phyloP scores from a whole-genome alignment of 92 coral and sea anemone species.

The Porites evermanni region DNA sequence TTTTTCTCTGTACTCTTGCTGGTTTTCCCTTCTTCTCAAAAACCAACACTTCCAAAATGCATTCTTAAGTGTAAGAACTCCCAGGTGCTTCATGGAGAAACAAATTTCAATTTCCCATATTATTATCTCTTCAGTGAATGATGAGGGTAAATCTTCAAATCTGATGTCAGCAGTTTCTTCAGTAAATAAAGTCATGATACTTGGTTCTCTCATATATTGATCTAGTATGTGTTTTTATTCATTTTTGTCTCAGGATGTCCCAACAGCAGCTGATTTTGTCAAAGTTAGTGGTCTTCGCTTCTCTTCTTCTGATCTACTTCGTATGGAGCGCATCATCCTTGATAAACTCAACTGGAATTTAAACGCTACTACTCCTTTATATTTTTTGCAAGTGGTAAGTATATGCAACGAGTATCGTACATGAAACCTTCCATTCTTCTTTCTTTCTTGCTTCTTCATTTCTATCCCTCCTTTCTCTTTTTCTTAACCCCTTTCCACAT shows the following conservation, averaged over 20 bases:
- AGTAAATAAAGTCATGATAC: neutral
- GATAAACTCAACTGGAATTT: conserved; percentile 96
- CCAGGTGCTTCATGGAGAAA: no score
- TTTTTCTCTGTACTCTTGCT: no score
- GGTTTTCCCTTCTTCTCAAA: no score
- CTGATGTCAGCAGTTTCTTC: neutral
- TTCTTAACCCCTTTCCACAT: neutral
- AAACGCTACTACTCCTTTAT: conserved; percentile 85
- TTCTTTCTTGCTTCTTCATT: no score
- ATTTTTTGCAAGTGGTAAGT: conserved; percentile 96
- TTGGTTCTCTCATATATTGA: neutral
- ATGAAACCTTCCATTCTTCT: no score
- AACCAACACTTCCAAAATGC: no score
- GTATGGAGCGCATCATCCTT: conserved; percentile 98
- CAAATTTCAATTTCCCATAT: no score
- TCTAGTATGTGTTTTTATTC: neutral
- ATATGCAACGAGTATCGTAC: neutral
- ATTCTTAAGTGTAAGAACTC: no score
- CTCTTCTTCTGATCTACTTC: conserved; percentile 95
- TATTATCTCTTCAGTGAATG: neutral
- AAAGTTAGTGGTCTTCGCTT: conserved; percentile 92
- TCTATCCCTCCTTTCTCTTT: no score
- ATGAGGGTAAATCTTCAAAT: neutral
- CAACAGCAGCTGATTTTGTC: conserved; percentile 93
- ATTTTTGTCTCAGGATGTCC: conserved; percentile 61